phyloP scores from a whole-genome alignment of 1,140 invertebrate genomes.

The Trigoniulus corallinus region DNA sequence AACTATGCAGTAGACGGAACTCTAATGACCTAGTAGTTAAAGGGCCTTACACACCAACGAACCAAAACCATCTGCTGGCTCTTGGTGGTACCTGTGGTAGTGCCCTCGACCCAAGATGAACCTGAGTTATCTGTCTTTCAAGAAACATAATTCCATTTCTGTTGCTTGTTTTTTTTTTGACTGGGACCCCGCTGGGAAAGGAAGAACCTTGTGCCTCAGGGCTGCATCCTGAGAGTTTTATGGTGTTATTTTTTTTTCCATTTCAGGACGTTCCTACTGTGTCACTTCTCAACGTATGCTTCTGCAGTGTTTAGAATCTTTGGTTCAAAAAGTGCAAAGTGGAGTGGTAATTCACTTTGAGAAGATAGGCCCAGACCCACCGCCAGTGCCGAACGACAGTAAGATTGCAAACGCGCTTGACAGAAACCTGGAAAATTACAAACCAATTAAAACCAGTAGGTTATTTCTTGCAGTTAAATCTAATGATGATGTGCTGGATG shows the following conservation, averaged over 20 bases:
- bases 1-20: too few relatives aligned
- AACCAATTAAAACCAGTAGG: too few relatives aligned
- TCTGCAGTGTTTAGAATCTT: constrained; percentile 87
- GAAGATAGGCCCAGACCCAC: constrained; percentile 78
- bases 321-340: constrained; percentile 92
- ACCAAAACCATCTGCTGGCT: too few relatives aligned
- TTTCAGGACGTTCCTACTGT: constrained; percentile 77
- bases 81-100: too few relatives aligned
- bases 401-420: too few relatives aligned
- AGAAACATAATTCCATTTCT: background rate
- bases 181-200: too few relatives aligned
- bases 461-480: too few relatives aligned
- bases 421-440: too few relatives aligned
- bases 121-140: background rate
- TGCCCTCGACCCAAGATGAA: background rate
- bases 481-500: too few relatives aligned
- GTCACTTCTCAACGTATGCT: constrained; percentile 89
- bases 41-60: too few relatives aligned
- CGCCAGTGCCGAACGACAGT: constrained; percentile 36
- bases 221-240: background rate
- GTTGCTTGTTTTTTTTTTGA: background rate
- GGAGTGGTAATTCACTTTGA: constrained; percentile 97
- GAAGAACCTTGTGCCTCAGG: too few relatives aligned
- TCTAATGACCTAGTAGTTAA: too few relatives aligned
- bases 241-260: constrained; percentile 3